Conservation (phyloP, 2,113 vertebrate genomes). For the Buteo buteo region DNA sequence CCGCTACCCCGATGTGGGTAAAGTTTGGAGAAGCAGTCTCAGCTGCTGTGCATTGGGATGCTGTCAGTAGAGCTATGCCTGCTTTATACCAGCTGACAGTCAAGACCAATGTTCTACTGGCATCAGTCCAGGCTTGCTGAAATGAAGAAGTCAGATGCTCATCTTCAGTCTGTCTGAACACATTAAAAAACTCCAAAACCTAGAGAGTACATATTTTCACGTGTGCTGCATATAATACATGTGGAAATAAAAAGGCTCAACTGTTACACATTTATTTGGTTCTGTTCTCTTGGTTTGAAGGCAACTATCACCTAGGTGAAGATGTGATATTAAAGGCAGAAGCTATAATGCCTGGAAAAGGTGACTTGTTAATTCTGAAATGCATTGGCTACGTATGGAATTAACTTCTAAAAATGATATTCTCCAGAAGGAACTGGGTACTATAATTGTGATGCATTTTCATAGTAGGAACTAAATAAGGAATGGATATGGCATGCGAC, state of each 20-base stretch:
- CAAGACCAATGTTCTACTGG: background rate
- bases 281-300: background rate
- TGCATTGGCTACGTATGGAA: background rate
- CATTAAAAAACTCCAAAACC: background rate
- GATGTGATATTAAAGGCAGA: background rate
- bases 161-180: background rate
- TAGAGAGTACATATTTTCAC: background rate
- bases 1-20: accelerated
- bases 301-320: background rate
- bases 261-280: background rate
- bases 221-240: accelerated
- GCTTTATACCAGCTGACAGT: background rate
- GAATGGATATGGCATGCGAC: background rate
- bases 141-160: background rate
- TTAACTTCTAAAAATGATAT: background rate
- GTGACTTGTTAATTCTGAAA: background rate
- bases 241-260: background rate
- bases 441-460: background rate
- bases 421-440: background rate
- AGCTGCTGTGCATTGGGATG: background rate
- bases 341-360: background rate
- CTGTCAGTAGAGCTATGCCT: background rate
- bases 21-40: background rate
- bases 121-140: background rate
- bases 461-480: constrained; percentile 26